A percentile compares a stretch with the other conserved stretches of the same genome.
phyloP scores from a whole-genome alignment of 2,797 vertebrate genomes.

The Rhynchonycteris naso region DNA sequence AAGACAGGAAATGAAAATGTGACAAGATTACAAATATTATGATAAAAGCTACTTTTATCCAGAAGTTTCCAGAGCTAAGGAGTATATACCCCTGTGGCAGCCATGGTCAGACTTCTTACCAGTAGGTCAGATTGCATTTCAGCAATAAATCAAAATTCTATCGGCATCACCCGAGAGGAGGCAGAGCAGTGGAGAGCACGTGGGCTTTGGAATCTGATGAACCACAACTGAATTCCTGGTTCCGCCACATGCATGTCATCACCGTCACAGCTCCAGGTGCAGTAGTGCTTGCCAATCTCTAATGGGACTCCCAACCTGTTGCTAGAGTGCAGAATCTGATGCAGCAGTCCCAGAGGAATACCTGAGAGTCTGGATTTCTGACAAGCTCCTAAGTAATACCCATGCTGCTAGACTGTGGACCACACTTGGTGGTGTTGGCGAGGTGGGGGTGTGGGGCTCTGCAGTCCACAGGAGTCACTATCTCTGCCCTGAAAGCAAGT shows the following conservation, averaged over 20 bases:
- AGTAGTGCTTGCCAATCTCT: background rate
- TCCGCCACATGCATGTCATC: background rate
- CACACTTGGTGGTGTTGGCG: background rate
- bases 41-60: conserved; percentile 15
- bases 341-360: background rate
- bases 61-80: background rate
- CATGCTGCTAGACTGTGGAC: background rate
- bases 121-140: background rate
- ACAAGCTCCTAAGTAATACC: background rate
- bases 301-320: background rate
- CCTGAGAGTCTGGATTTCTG: background rate
- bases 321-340: background rate
- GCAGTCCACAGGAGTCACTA: background rate
- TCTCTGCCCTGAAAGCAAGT: background rate
- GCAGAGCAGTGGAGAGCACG: background rate
- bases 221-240: background rate
- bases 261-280: background rate
- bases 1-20: background rate
- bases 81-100: background rate
- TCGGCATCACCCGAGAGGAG: background rate
- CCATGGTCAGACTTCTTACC: background rate
- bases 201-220: background rate
- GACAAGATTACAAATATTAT: background rate
- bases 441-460: background rate
- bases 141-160: background rate